A percentile compares a stretch with the other conserved stretches of the same genome.
Conservation (phyloP, 1,140 invertebrate genomes). For the Agraylea sexmaculata region DNA sequence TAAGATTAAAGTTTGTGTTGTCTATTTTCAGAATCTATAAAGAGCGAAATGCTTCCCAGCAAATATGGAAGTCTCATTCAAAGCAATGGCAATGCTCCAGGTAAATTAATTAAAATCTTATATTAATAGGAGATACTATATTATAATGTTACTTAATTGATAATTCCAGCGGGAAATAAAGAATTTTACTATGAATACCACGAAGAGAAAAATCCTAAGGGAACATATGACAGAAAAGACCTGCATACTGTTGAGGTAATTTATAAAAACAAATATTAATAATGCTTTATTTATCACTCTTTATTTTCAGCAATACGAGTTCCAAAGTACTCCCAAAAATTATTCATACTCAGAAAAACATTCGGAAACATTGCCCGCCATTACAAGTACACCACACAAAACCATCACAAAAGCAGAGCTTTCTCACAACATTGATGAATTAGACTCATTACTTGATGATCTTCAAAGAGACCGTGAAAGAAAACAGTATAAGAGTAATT, state of each 20-base stretch:
- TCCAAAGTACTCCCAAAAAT: constrained; percentile 27
- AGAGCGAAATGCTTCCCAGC: constrained; percentile 36
- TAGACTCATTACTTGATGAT: constrained; percentile 39
- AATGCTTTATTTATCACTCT: neutral
- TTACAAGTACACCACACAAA: constrained; percentile 4
- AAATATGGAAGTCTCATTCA: constrained; percentile 35
- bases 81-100: constrained; percentile 22
- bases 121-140: neutral
- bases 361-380: constrained; percentile 22
- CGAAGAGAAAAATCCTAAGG: constrained; percentile 35
- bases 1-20: neutral
- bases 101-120: constrained; percentile 9
- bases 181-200: constrained; percentile 41
- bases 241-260: constrained; percentile 35
- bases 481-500: constrained; percentile 37
- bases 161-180: constrained; percentile 23
- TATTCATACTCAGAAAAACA: constrained; percentile 33
- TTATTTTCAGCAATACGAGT: constrained; percentile 18
- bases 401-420: constrained; percentile 31
- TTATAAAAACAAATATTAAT: neutral
- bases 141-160: neutral
- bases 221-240: constrained; percentile 39
- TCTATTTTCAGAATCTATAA: constrained; percentile 33
- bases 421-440: constrained; percentile 37
- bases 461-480: constrained; percentile 38